Conservation (phyloP, 1,140 invertebrate species). For the Trichomalopsis sarcophagae region DNA sequence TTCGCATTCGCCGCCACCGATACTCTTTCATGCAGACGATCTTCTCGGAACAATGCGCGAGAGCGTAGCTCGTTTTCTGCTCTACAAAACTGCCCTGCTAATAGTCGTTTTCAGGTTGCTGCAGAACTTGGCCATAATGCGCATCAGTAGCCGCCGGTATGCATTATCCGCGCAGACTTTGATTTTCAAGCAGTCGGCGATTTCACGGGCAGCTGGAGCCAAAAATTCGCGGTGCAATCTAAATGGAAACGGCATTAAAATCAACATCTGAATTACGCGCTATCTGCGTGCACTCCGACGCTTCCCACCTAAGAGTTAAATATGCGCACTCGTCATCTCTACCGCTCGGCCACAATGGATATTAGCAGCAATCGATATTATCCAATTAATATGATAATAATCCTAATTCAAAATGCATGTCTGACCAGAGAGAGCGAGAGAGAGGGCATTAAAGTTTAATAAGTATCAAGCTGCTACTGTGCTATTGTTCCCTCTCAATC, state of each 20-base stretch:
- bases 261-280: conserved; percentile 30
- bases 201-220: conserved; percentile 18
- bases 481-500: neutral
- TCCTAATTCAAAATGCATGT: conserved; percentile 11
- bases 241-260: conserved; percentile 46
- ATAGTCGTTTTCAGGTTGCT: neutral
- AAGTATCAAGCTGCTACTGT: neutral
- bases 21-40: neutral
- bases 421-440: neutral
- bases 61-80: neutral
- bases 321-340: neutral
- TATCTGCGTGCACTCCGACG: neutral
- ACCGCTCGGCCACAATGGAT: neutral
- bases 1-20: conserved; percentile 7
- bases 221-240: conserved; percentile 22
- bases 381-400: conserved; percentile 48
- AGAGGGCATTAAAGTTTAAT: neutral
- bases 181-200: conserved; percentile 3
- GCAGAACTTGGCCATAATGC: neutral
- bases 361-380: conserved; percentile 46
- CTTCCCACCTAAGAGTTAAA: conserved; percentile 42
- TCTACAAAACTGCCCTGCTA: neutral
- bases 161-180: neutral
- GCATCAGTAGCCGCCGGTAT: neutral
- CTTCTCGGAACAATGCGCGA: conserved; percentile 5